phyloP scores from a whole-genome alignment of 2,888 invertebrate genomes.

The Temnothorax unifasciatus region DNA sequence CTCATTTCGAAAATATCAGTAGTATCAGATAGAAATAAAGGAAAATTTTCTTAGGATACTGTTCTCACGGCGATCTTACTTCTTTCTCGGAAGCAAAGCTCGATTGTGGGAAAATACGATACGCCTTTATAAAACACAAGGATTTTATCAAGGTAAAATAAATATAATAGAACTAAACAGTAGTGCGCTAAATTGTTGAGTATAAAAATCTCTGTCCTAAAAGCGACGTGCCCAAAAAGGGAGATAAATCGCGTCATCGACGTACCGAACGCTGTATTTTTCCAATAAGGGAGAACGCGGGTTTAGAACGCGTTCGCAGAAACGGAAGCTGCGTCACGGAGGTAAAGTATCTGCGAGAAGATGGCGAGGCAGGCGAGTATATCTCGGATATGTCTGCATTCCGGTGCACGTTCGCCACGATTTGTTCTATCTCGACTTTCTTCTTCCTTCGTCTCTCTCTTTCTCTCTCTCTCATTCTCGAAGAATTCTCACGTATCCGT shows the following conservation, averaged over 20 bases:
- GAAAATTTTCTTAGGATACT: constrained; percentile 30
- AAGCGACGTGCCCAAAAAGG: constrained; percentile 6
- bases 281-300: constrained; percentile 41
- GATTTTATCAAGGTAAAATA: background rate
- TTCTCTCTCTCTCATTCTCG: background rate
- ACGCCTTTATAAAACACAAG: background rate
- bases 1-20: constrained; percentile 52
- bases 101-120: background rate
- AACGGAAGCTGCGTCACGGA: constrained; percentile 28
- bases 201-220: constrained; percentile 36
- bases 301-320: constrained; percentile 33
- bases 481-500: constrained; percentile 56
- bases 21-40: constrained; percentile 42
- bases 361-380: constrained; percentile 33
- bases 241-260: constrained; percentile 51
- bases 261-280: constrained; percentile 51
- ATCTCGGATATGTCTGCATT: constrained; percentile 59
- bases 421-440: constrained; percentile 53
- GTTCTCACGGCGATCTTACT: background rate
- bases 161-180: constrained; percentile 4
- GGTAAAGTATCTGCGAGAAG: constrained; percentile 46
- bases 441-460: background rate
- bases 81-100: background rate
- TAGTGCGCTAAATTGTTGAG: constrained; percentile 6
- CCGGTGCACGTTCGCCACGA: constrained; percentile 54